These are phyloP conservation scores for Meloidogyne floridensis DNA, from an alignment of 1,140 invertebrate genomes.

Conservation along the genomic window DNA sequence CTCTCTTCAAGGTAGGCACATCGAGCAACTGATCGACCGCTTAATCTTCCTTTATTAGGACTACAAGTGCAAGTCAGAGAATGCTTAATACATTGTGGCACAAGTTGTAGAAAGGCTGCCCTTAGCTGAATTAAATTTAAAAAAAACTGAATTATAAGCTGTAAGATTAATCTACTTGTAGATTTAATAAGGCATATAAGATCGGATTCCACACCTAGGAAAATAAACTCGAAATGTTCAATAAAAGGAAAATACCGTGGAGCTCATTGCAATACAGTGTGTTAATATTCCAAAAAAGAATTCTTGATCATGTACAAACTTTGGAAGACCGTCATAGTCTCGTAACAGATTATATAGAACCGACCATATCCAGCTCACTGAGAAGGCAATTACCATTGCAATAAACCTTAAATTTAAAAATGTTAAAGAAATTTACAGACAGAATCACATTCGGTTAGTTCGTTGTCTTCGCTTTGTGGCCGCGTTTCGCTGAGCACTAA, in stretches of 20 bases:
- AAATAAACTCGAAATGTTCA: not conserved
- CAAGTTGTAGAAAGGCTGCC: conserved; percentile 60
- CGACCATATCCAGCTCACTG: conserved; percentile 69
- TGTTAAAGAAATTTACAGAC: not conserved
- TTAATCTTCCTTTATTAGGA: not conserved
- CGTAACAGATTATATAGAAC: conserved; percentile 70
- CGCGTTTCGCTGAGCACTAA: conserved; percentile 58
- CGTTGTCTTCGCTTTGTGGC: conserved; percentile 61
- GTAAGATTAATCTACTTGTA: conserved; percentile 24
- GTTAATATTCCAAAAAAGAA: conserved; percentile 69
- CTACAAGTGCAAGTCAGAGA: conserved; percentile 9
- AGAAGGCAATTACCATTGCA: conserved; percentile 54
- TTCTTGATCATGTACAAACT: conserved; percentile 58
- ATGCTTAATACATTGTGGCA: conserved; percentile 53
- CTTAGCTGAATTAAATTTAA: conserved; percentile 41
- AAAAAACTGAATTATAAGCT: no score
- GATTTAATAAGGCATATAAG: conserved; percentile 70
- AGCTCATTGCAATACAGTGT: conserved; percentile 71
- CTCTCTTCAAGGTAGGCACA: not conserved
- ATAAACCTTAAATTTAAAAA: conserved; percentile 43
- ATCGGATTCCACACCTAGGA: conserved; percentile 68
- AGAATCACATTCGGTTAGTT: conserved; percentile 58
- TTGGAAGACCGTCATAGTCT: conserved; percentile 67
- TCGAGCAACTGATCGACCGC: not conserved
- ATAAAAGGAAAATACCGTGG: conserved; percentile 67